Evolutionary conservation across 2,113 vertebrate genomes (phyloP).

Genomic region (Chloebia gouldiae): DNA sequence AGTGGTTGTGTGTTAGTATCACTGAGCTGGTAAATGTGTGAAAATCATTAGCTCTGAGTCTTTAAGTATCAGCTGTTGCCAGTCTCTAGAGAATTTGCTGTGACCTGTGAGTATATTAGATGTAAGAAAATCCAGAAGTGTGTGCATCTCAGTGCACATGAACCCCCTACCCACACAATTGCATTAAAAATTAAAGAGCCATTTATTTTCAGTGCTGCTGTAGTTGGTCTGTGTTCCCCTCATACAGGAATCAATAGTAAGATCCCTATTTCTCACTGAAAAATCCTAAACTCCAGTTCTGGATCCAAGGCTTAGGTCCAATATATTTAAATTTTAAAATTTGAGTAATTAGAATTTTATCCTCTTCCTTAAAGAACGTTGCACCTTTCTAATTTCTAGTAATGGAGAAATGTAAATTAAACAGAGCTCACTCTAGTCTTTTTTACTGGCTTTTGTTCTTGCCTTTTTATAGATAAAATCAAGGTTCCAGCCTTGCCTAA

Average conservation of each 20-base stretch:
- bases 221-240: background rate
- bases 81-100: background rate
- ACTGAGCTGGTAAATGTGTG: background rate
- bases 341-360: background rate
- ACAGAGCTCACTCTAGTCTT: background rate
- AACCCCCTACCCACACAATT: background rate
- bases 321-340: background rate
- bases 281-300: background rate
- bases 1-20: background rate
- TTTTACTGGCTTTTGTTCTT: background rate
- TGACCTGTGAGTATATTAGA: background rate
- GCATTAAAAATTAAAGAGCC: background rate
- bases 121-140: background rate
- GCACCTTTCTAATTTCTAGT: background rate
- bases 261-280: background rate
- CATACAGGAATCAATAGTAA: background rate
- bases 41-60: background rate
- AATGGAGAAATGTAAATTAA: background rate
- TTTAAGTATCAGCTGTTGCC: background rate
- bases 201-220: background rate
- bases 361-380: fast-evolving
- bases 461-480: background rate
- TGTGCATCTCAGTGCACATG: background rate
- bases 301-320: background rate
- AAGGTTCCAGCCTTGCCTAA: background rate